phyloP scores from a whole-genome alignment of 2,888 invertebrate species.

The Axea sp. region DNA sequence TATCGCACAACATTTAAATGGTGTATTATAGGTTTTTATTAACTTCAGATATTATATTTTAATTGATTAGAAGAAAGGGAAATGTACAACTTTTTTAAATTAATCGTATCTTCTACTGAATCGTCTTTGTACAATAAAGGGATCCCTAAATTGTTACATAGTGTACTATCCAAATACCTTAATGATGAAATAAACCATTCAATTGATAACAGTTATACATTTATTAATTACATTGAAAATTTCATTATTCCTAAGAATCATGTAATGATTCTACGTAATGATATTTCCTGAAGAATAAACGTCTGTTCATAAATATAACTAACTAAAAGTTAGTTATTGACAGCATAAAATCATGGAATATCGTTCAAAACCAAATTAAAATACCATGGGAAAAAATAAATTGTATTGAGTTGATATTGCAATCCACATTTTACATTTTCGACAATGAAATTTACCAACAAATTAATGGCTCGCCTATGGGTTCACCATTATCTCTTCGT shows the following conservation, averaged over 20 bases:
- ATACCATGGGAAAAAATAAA: not conserved
- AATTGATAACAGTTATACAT: not conserved
- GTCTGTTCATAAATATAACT: too few species aligned
- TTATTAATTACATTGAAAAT: not conserved
- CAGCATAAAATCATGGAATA: not conserved
- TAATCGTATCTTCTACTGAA: not conserved
- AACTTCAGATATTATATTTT: too few species aligned
- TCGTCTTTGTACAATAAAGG: too few species aligned
- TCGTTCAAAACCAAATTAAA: not conserved
- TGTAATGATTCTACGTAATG: too few species aligned
- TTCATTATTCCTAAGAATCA: not conserved
- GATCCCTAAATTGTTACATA: too few species aligned
- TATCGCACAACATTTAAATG: too few species aligned
- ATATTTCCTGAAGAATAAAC: too few species aligned
- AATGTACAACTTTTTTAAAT: not conserved
- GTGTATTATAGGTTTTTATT: too few species aligned
- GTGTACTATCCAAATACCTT: too few species aligned
- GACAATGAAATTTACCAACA: slow-evolving; percentile 1
- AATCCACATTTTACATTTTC: not conserved
- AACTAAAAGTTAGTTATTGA: not conserved
- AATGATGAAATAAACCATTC: too few species aligned
- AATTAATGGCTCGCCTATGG: slow-evolving; percentile 6
- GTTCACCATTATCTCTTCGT: slow-evolving; percentile 1
- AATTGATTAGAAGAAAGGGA: slow-evolving; percentile 1
- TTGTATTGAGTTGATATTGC: not conserved